Evolutionary conservation across 2,797 vertebrate species (phyloP).

Genomic region (Anabacerthia variegaticeps): DNA sequence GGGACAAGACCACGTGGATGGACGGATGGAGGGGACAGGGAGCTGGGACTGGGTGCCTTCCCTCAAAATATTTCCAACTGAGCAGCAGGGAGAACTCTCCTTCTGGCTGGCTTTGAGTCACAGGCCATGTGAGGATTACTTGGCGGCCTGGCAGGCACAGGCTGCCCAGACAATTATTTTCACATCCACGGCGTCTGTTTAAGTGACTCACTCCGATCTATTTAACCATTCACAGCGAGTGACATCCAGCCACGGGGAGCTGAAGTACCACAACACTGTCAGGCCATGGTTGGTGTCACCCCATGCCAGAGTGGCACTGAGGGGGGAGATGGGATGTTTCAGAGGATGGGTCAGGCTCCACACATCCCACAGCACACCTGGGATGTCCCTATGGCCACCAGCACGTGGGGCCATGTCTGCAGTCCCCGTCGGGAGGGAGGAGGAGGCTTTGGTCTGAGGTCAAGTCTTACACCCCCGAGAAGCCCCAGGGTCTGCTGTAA

Average conservation of each 20-base stretch:
- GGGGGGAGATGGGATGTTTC: not conserved
- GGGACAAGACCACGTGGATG: rapidly evolving
- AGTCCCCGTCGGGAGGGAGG: rapidly evolving
- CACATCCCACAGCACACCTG: rapidly evolving
- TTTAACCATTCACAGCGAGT: not conserved
- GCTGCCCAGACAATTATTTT: slow-evolving; percentile 57
- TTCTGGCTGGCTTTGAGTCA: slow-evolving; percentile 31
- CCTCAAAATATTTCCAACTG: not conserved
- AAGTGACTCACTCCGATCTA: slow-evolving; percentile 30
- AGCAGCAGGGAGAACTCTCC: not conserved
- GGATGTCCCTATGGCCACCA: not conserved
- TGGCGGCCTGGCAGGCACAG: slow-evolving; percentile 27
- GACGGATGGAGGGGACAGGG: rapidly evolving
- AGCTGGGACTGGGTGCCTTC: not conserved
- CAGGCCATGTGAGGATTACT: slow-evolving; percentile 17
- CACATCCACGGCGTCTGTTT: slow-evolving; percentile 1
- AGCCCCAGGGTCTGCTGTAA: not conserved
- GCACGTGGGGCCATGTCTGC: rapidly evolving
- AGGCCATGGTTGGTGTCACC: rapidly evolving
- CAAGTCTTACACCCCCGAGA: rapidly evolving
- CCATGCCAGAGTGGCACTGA: not conserved
- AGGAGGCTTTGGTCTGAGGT: not conserved
- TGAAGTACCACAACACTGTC: not conserved
- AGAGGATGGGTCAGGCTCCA: not conserved
- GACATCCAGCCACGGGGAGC: not conserved